Conservation (phyloP, 1,140 invertebrate species). For the Holcopasites calliopsidis region DNA sequence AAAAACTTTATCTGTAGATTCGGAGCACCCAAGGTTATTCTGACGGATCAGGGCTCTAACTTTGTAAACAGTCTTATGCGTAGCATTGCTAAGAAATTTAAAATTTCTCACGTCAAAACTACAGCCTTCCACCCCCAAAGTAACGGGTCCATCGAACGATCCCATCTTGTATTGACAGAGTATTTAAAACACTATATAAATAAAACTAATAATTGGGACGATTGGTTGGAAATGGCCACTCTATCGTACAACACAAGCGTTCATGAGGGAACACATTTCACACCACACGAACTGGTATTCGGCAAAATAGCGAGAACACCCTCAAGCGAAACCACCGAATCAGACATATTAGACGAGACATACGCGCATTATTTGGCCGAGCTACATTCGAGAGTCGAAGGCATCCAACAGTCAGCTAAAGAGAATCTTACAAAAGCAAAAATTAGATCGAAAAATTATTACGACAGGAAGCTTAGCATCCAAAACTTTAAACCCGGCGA, state of each 20-base stretch:
- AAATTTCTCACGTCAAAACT: neutral
- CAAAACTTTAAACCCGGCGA: neutral
- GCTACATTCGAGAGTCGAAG: neutral
- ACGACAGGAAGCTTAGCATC: neutral
- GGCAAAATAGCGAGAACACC: neutral
- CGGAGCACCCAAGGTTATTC: neutral
- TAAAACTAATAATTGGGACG: neutral
- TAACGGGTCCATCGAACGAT: neutral
- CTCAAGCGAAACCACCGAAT: too few relatives aligned
- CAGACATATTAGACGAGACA: too few relatives aligned
- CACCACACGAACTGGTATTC: neutral
- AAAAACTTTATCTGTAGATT: neutral
- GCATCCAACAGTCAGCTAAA: neutral
- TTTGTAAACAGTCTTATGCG: neutral
- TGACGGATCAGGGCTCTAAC: neutral
- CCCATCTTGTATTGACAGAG: neutral
- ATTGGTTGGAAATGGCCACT: neutral
- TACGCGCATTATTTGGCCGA: neutral
- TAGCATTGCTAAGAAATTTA: neutral
- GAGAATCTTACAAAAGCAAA: neutral
- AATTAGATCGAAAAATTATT: neutral
- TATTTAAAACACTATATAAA: neutral
- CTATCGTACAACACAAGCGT: neutral
- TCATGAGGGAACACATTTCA: neutral
- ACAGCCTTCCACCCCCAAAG: neutral